phyloP scores from a whole-genome alignment of 2,888 invertebrate genomes.

The Pristionchus maxplancki region DNA sequence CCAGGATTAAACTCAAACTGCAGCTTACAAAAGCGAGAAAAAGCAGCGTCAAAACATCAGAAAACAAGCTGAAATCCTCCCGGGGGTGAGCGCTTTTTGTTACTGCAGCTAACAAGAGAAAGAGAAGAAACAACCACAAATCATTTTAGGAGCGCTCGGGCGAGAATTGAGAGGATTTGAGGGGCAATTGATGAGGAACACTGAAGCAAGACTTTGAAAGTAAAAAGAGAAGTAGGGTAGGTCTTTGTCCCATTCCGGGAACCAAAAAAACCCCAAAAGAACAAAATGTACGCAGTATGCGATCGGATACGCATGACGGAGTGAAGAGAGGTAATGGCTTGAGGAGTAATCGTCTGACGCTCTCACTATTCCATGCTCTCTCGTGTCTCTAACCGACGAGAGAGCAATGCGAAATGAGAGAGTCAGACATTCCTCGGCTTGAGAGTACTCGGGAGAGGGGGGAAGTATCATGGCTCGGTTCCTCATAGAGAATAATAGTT shows the following conservation, averaged over 20 bases:
- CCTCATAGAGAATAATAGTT: too few species aligned
- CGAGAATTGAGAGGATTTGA: neutral
- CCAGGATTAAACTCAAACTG: too few species aligned
- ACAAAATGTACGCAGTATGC: too few species aligned
- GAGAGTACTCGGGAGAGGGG: too few species aligned
- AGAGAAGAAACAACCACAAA: neutral
- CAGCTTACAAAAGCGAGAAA: neutral
- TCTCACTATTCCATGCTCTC: too few species aligned
- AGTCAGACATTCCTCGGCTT: too few species aligned
- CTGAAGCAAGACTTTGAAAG: neutral
- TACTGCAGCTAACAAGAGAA: neutral
- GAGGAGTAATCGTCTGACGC: neutral
- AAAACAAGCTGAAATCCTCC: too few species aligned
- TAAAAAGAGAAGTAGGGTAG: neutral
- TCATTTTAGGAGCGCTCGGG: conserved; percentile 6
- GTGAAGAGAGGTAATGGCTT: neutral
- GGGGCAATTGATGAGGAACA: neutral
- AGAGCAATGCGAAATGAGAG: too few species aligned
- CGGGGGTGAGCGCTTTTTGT: too few species aligned
- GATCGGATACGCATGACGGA: neutral
- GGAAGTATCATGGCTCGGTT: too few species aligned
- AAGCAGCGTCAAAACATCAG: too few species aligned
- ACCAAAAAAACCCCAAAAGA: neutral
- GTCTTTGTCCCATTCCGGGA: neutral
- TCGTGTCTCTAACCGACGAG: too few species aligned